phyloP scores from a whole-genome alignment of 2,888 invertebrate genomes.

The Odontocerum albicorne region DNA sequence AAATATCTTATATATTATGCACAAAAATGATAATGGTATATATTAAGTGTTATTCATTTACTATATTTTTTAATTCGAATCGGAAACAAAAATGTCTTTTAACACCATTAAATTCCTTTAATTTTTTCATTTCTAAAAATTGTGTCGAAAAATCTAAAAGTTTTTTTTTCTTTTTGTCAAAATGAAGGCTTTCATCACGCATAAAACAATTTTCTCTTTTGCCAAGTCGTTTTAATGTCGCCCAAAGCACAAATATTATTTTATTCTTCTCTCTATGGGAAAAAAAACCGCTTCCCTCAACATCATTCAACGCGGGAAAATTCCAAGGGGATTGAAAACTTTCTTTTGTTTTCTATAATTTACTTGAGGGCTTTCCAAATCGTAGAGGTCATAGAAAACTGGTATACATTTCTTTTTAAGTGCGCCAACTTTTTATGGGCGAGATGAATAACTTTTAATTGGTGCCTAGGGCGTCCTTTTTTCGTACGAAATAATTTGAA shows the following conservation, averaged over 20 bases:
- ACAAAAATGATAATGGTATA: no score
- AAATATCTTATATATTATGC: no score
- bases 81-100: no score
- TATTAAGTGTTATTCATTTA: no score
- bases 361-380: constrained; percentile 20
- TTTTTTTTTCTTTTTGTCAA: background rate
- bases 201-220: background rate
- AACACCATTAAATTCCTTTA: no score
- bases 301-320: constrained; percentile 15
- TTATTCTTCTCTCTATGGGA: background rate
- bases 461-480: constrained; percentile 23
- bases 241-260: background rate
- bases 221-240: background rate
- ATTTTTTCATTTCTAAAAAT: no score
- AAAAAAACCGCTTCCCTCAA: background rate
- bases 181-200: background rate
- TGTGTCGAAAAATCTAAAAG: background rate
- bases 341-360: constrained; percentile 28
- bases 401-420: constrained; percentile 26
- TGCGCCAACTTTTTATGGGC: constrained; percentile 26
- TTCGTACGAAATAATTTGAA: constrained; percentile 27
- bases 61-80: no score
- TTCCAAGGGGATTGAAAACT: constrained; percentile 11
- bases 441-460: constrained; percentile 34
- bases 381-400: constrained; percentile 19